These are phyloP conservation scores for Crenichthys baileyi DNA, from an alignment of 2,797 vertebrate genomes.

Conservation along the genomic window DNA sequence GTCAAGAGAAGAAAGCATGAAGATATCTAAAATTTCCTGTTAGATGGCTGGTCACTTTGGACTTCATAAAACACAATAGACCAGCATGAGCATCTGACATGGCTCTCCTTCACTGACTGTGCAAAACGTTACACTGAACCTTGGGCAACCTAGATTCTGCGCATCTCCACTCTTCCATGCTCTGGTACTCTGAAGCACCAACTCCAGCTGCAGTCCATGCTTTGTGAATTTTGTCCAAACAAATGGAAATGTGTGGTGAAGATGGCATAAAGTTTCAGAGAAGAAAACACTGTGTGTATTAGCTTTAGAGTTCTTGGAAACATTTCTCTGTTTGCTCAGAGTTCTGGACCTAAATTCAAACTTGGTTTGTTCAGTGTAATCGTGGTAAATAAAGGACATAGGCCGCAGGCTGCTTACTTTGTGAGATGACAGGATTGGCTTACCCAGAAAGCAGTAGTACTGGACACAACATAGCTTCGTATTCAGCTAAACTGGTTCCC, in stretches of 20 bases:
- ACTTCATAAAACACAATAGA: too few relatives aligned
- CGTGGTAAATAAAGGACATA: slow-evolving; percentile 50
- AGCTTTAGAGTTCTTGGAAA: slow-evolving; percentile 29
- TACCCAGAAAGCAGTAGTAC: slow-evolving; percentile 37
- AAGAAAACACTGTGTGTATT: slow-evolving; percentile 19
- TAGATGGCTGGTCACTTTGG: too few relatives aligned
- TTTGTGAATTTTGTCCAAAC: background rate
- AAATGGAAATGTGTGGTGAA: slow-evolving; percentile 38
- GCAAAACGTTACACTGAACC: too few relatives aligned
- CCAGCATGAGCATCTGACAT: too few relatives aligned
- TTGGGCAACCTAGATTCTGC: too few relatives aligned
- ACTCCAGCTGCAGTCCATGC: background rate
- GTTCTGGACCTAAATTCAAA: slow-evolving; percentile 41
- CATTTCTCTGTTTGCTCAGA: slow-evolving; percentile 49
- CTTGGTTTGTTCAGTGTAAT: slow-evolving; percentile 33
- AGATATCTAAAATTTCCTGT: too few relatives aligned
- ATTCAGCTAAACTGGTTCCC: slow-evolving; percentile 58
- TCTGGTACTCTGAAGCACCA: background rate
- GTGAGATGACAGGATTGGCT: slow-evolving; percentile 49
- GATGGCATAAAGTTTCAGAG: slow-evolving; percentile 23
- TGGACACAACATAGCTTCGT: slow-evolving; percentile 44
- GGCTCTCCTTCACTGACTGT: too few relatives aligned
- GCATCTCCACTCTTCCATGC: too few relatives aligned
- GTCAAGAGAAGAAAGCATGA: too few relatives aligned
- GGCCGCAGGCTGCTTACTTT: slow-evolving; percentile 47